Base-by-base conservation (phyloP, 92 coral and sea anemone genomes). In the Zoanthus sansibaricus region DNA sequence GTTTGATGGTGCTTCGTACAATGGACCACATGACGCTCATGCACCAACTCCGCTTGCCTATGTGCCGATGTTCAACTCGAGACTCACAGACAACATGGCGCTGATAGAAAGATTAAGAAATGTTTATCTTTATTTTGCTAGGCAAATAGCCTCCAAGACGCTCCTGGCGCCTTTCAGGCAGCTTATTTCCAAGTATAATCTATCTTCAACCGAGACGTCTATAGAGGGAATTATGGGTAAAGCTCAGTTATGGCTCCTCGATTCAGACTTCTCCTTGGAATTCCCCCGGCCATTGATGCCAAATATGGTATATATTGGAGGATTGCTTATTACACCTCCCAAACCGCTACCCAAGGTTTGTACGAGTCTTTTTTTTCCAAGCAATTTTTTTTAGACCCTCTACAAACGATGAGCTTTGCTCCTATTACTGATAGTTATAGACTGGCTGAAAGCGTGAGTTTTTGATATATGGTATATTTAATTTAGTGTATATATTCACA, bases 211-310 rank as follows among this genome's bases (percentile, higher is more conserved):
- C 37, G 74, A 67, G 13, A 42, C 18, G 11, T 80, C 85, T 1
- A 66, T 80, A 45, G 25, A 46, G 44, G 73, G 59, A 8, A 80
- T 80, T 31, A 80, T 80, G 85, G 74, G 85, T 80, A 48, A 80
- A 80, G 85, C 85, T 5, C 75, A 80, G n/a, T 12, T 80, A 42
- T 80, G 85, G 85, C 37, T 80, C 46, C 44, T 80, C 2, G 85
- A 80, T n/a, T 80, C 85, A 44, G 85, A 80, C 44, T 80, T 80
- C 58, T 80, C 85, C 15, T 17, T 80, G 85, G 85, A 80, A 21
- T 80, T 80, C 45, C 85, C 85, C 21, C 85, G 85, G 21, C 85
- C 85, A 5, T 30, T 80, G 61, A 80, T 80, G 85, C 85, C 85
- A 66, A 80, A 80, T 45, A 66, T 80, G 75, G 85, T 80, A 56